Evolutionary conservation across 2,888 invertebrate genomes (phyloP), one percentile per base, ranked within the genome.

Genomic region (Hedychridium roseum): DNA sequence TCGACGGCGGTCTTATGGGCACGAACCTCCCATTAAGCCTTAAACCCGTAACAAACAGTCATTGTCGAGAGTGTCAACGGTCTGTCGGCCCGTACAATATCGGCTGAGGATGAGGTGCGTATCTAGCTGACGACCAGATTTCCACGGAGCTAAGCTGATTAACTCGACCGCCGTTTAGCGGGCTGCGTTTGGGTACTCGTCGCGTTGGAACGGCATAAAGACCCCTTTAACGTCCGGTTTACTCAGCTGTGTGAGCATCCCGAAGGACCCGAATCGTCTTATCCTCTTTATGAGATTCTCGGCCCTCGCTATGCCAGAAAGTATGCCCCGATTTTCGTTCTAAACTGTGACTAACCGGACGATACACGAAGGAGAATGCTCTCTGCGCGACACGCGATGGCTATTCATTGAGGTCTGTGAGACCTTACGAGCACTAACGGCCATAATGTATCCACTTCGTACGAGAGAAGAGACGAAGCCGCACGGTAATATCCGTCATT

Each of bases 81-180:
- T 27, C 40, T 53, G n/a, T 43, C 18, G 4, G 26, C 16, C 21
- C 38, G 36, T 11, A 64, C 48, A 61, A 61, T n/a, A n/a, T 63
- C 46, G 49, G 15, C 36, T 12, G 40, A 39, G 54, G 46, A 54
- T 52, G 49, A 59, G 57, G 49, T 50, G 49, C 52, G 45, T 35
- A 37, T 36, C 7, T 4, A 2, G 11, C 14, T 28, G 11, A 14
- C 26, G 40, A 49, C 50, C 42, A 57, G 60, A 66, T 63, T 68
- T 56, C 39, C 49, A 56, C 43, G 53, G 31, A n/a, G 39, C 28
- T 71, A 70, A 71, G 70, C 70, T 70, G 71, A 70, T 71, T 68
- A 71, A 70, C 61, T 70, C 58, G 57, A 61, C 67, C 63, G 42
- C 48, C 53, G 56, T 64, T 64, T 56, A 53, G 50, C 54, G 50